Base-by-base conservation (phyloP, 2,113 vertebrate species). In the Chlorodrepanis virens region DNA sequence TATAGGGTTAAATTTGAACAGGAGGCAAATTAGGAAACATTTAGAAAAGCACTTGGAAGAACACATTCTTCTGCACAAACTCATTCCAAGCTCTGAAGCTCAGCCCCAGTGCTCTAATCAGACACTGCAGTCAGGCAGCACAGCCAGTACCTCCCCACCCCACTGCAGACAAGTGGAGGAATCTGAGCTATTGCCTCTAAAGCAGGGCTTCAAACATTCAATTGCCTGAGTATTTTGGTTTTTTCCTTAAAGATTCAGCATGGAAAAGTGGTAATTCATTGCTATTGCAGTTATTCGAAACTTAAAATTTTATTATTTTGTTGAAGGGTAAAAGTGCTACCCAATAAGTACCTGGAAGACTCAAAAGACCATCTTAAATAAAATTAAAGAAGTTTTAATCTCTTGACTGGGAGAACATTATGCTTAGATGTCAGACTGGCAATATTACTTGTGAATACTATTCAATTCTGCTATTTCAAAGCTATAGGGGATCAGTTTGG, bases 191-290 rank as follows among this genome's bases (percentile, higher is more conserved):
- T 31, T 87, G 39, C 10, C n/a, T 53, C 25, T 61, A 70, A 78
- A 49, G 8, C 9, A 52, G 27, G 12, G 10, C 20, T 76, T 76
- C 44, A 76, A 56, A 19, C 31, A 53, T n/a, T 49, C 50, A 20
- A 1, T 8, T 69, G 29, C 7, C 7, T 1, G 7, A 79, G 11
- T 25, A 53, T 13, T 6, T 68, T 10, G 1, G 2, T 13, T 31
- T 33, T 29, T 85, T 39, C 29, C 47, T 19, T 79, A 35, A 54
- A 75, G 8, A 44, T 72, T 79, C 5, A 50, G 5, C 33, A 49
- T 6, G 20, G 37, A 53, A 61, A 53, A 28, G 29, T 14, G 6
- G 40, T 7, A 49, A 44, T 12, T 64, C 11, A 6, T 35, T 33
- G 5, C 10, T 52, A 21, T 15, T 74, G 29, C 2, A 3, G 6